Base-by-base conservation (phyloP, 2,113 vertebrate genomes). In the Podarcis muralis region DNA sequence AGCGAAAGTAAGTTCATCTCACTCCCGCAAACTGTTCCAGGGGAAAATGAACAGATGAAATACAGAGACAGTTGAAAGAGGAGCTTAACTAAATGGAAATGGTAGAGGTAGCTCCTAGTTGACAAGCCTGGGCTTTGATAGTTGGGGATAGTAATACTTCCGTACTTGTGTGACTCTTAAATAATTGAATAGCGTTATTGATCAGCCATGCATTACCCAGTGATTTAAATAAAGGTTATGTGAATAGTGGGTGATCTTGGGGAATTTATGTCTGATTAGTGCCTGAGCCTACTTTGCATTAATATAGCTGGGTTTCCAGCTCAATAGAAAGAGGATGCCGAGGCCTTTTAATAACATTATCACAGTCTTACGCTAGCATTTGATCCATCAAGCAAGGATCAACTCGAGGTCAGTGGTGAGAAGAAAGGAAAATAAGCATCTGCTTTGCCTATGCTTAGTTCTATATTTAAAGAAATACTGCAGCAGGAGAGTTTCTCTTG, bases 11-110 rank as follows among this genome's bases (percentile, higher is more conserved):
- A 25, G 15, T 88, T 72, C 71, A 62, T 43, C 75, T 82, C 11
- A 87, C 78, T 59, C 78, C 80, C 92, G 91, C 37, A 18, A 87
- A 92, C 81, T 30, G 23, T 76, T 78, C 20, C 16, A 85, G 37
- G 90, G 90, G 83, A 48, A 92, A 94, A 90, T 0, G 35, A 87
- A 79, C 89, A 88, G 71, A 90, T 35, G 32, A 92, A 94, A 90
- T 53, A 1, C 82, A 89, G 87, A 43, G 84, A 89, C 30, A 75
- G 77, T 77, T 71, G 87, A 93, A 90, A 89, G 85, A 77, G 88
- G 86, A 92, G 59, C 43, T 86, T 89, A 53, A 83, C 53, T 37
- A 66, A 85, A 89, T 13, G 43, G 75, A 71, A 90, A 83, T 0
- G 37, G n/a, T 12, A 87, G 53, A 65, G 87, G 75, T 65, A 85